phyloP scores from a whole-genome alignment of 2,888 invertebrate species.

The Sturmia bella region DNA sequence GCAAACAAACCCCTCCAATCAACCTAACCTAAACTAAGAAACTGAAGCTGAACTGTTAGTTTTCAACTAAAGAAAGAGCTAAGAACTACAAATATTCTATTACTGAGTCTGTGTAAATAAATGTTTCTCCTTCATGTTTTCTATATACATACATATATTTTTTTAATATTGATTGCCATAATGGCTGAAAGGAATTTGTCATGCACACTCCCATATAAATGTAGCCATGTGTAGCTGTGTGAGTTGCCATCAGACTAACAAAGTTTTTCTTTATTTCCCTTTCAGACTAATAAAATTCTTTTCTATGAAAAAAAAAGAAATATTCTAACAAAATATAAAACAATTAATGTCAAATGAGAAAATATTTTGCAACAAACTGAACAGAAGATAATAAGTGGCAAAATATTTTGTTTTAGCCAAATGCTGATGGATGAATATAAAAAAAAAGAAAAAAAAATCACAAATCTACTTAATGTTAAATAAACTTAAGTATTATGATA shows the following conservation, averaged over 20 bases:
- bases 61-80: too few species aligned
- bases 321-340: conserved; percentile 10
- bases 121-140: too few species aligned
- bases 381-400: conserved; percentile 16
- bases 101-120: too few species aligned
- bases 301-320: not conserved
- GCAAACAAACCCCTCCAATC: too few species aligned
- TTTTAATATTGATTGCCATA: not conserved
- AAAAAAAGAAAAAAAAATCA: not conserved
- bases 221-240: not conserved
- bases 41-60: too few species aligned
- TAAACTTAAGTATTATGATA: conserved; percentile 21
- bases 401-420: conserved; percentile 20
- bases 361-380: conserved; percentile 42
- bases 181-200: conserved; percentile 7
- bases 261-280: conserved; percentile 22
- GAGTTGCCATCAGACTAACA: conserved; percentile 24
- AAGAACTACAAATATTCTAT: too few species aligned
- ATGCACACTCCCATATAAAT: not conserved
- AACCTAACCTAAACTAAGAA: too few species aligned
- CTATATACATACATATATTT: too few species aligned
- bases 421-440: conserved; percentile 9
- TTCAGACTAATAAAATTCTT: conserved; percentile 3
- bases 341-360: conserved; percentile 66
- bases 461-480: conserved; percentile 45